Conservation (phyloP, 2,888 invertebrate genomes). For the Acrocyrtus sp. region DNA sequence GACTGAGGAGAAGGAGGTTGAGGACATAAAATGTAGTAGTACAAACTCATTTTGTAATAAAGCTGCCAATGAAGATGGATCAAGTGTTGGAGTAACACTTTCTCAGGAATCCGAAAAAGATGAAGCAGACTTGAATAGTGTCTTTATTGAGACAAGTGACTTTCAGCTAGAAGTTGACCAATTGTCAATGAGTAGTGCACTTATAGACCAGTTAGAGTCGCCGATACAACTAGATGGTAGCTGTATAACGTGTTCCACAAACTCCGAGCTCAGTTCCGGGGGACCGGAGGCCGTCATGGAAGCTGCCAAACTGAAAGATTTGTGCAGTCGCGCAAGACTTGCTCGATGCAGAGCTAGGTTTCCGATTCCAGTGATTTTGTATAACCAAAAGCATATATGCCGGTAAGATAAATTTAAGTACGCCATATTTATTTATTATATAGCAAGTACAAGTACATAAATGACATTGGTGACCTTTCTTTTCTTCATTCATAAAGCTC, state of each 20-base stretch:
- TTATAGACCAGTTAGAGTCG: background rate
- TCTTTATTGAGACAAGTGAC: conserved; percentile 36
- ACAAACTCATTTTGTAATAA: too few species aligned
- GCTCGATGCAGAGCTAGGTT: conserved; percentile 81
- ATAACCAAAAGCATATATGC: conserved; percentile 77
- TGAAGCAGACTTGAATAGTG: conserved; percentile 13
- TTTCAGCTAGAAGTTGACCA: conserved; percentile 9
- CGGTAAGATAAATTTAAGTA: too few species aligned
- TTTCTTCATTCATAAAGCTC: too few species aligned
- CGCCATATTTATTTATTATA: too few species aligned
- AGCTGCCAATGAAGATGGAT: background rate
- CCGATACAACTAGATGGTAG: background rate
- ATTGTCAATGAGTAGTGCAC: background rate
- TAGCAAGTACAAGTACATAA: background rate
- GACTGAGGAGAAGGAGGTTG: conserved; percentile 10
- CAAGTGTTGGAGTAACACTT: background rate
- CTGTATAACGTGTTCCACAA: conserved; percentile 26
- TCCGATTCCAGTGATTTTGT: conserved; percentile 80
- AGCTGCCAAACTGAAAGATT: conserved; percentile 72
- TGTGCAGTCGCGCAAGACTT: conserved; percentile 75
- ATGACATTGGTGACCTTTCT: too few species aligned
- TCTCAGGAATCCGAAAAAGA: background rate
- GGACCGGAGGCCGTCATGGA: conserved; percentile 66
- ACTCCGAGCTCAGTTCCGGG: conserved; percentile 31
- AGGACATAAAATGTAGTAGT: background rate